A percentile compares a stretch with the other conserved stretches of the same genome.
phyloP scores from a whole-genome alignment of 1,140 invertebrate genomes.

The Ostrea denselamellosa region DNA sequence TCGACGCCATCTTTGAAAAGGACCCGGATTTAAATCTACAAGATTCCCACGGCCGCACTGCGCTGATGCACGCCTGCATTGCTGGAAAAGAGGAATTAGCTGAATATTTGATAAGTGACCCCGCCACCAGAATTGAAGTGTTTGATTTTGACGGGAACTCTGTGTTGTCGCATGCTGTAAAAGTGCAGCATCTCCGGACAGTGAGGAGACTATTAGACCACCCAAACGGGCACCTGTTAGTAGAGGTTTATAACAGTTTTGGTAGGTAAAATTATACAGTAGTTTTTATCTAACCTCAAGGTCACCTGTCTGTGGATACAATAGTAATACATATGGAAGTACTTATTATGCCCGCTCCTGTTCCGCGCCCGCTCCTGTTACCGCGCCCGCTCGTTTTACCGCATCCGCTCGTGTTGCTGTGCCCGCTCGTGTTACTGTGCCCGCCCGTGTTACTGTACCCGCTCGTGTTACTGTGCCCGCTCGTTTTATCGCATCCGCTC shows the following conservation, averaged over 20 bases:
- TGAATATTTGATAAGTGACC: constrained; percentile 53
- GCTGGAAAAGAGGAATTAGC: constrained; percentile 48
- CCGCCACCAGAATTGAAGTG: constrained; percentile 52
- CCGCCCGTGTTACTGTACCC: no score
- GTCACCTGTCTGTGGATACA: no score
- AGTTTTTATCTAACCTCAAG: no score
- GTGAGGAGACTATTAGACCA: constrained; percentile 55
- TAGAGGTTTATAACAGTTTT: constrained; percentile 50
- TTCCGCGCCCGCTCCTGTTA: no score
- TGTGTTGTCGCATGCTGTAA: constrained; percentile 58
- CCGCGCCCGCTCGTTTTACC: no score
- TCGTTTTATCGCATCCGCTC: no score
- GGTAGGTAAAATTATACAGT: constrained; percentile 28
- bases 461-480: no score
- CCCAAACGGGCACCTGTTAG: constrained; percentile 38
- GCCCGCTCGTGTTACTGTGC: no score
- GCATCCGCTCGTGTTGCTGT: no score
- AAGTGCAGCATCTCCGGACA: constrained; percentile 43
- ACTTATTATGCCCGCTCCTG: no score
- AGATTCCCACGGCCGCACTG: constrained; percentile 60
- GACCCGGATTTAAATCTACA: constrained; percentile 57
- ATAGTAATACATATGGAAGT: no score
- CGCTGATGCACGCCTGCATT: constrained; percentile 64
- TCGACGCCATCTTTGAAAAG: constrained; percentile 50
- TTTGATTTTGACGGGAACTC: constrained; percentile 63